Conservation (phyloP, 2,113 vertebrate species). For the Atherinomorus stipes region DNA sequence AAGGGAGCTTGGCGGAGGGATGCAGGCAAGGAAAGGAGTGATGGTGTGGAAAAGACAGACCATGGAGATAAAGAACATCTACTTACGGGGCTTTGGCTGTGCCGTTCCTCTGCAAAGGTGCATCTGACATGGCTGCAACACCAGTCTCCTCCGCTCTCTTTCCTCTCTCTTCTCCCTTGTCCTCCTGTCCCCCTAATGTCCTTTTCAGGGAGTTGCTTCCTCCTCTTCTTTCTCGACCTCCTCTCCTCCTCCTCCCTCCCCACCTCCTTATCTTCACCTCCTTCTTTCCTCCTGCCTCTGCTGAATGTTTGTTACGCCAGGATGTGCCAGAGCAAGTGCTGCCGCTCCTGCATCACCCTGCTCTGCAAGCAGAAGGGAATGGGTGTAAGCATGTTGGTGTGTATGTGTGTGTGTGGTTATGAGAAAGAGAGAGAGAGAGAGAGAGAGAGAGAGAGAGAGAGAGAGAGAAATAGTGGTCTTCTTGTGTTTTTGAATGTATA, state of each 20-base stretch:
- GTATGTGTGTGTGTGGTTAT: slow-evolving; percentile 10
- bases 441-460: not conserved
- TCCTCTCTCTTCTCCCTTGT: slow-evolving; percentile 18
- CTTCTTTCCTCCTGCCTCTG: slow-evolving; percentile 49
- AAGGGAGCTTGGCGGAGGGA: slow-evolving; percentile 41
- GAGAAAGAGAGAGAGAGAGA: not conserved
- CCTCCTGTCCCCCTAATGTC: slow-evolving; percentile 36
- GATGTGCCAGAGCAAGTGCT: slow-evolving; percentile 60
- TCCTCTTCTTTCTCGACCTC: slow-evolving; percentile 37
- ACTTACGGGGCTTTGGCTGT: slow-evolving; percentile 72
- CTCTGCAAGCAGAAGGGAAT: slow-evolving; percentile 55
- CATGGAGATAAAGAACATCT: slow-evolving; percentile 13
- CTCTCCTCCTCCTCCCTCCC: slow-evolving; percentile 20
- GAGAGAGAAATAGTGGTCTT: not conserved
- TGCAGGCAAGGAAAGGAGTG: slow-evolving; percentile 26
- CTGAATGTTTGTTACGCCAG: slow-evolving; percentile 35
- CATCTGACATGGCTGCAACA: slow-evolving; percentile 75
- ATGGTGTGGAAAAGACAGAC: slow-evolving; percentile 29
- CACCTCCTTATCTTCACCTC: slow-evolving; percentile 3
- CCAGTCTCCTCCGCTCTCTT: slow-evolving; percentile 25
- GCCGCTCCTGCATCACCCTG: slow-evolving; percentile 58
- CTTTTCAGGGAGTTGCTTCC: slow-evolving; percentile 50
- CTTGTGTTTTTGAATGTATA: slow-evolving; percentile 14
- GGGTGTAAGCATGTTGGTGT: slow-evolving; percentile 30
- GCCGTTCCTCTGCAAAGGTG: slow-evolving; percentile 78